These are phyloP conservation scores for mouse (Mus musculus) DNA, from an alignment of 2,113 vertebrate genomes.

Conservation along the genomic window DNA sequence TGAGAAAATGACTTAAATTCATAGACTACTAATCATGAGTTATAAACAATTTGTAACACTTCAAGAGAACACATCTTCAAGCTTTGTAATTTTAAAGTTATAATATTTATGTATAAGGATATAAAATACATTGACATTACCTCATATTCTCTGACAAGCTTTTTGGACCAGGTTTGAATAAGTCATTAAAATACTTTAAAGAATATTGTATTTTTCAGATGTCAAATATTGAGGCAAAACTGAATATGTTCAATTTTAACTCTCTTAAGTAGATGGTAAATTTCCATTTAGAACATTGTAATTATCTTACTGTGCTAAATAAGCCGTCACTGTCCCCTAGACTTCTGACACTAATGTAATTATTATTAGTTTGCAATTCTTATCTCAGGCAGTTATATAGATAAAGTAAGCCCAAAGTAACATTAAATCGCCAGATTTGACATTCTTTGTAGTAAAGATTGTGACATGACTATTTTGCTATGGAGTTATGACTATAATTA, in stretches of 20 bases:
- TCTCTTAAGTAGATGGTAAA: constrained; percentile 75
- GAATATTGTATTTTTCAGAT: constrained; percentile 51
- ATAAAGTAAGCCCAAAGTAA: constrained; percentile 78
- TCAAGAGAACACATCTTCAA: not conserved
- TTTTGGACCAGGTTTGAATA: not conserved
- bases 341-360: constrained; percentile 83
- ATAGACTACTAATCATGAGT: not conserved
- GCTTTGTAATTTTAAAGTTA: not conserved
- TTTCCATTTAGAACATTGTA: constrained; percentile 77
- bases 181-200: constrained; percentile 49
- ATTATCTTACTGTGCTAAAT: constrained; percentile 84
- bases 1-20: constrained; percentile 9
- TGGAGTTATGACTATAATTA: constrained; percentile 55
- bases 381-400: constrained; percentile 78
- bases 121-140: not conserved
- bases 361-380: constrained; percentile 82
- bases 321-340: constrained; percentile 81
- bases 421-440: constrained; percentile 73
- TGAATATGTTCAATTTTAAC: constrained; percentile 62
- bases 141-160: not conserved
- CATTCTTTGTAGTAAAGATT: constrained; percentile 64
- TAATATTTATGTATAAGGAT: not conserved
- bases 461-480: constrained; percentile 65
- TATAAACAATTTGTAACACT: not conserved
- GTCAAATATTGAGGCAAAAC: constrained; percentile 39